Percentiles rank a stretch among this genome's conserved stretches.
phyloP scores from a whole-genome alignment of 1,140 invertebrate genomes.

The Bursaphelenchus mucronatus region DNA sequence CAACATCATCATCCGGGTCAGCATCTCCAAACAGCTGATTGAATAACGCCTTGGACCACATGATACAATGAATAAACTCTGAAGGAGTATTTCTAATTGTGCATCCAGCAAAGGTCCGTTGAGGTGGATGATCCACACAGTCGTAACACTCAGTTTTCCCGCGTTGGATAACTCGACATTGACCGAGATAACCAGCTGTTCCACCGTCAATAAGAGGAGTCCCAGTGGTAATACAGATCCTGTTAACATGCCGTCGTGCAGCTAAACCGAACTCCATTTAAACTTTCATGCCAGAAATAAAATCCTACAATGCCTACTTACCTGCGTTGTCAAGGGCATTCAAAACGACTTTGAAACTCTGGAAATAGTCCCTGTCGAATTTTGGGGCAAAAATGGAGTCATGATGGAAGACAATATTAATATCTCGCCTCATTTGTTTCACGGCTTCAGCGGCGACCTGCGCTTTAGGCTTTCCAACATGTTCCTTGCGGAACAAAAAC shows the following conservation, averaged over 20 bases:
- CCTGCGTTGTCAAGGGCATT: slow-evolving; percentile 92
- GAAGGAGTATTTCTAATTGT: slow-evolving; percentile 99
- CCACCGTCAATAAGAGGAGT: slow-evolving; percentile 92
- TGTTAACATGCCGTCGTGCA: slow-evolving; percentile 95
- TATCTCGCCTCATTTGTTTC: slow-evolving; percentile 75
- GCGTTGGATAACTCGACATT: slow-evolving; percentile 68
- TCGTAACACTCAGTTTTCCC: slow-evolving; percentile 85
- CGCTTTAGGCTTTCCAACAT: slow-evolving; percentile 94
- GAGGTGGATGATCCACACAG: slow-evolving; percentile 72
- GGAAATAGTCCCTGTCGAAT: slow-evolving; percentile 85
- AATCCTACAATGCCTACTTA: slow-evolving; percentile 32
- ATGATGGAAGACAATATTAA: slow-evolving; percentile 81
- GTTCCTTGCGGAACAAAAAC: slow-evolving; percentile 92
- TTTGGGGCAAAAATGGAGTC: slow-evolving; percentile 82
- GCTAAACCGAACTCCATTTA: slow-evolving; percentile 62
- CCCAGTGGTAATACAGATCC: slow-evolving; percentile 92
- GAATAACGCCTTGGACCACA: slow-evolving; percentile 98
- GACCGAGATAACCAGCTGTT: slow-evolving; percentile 89
- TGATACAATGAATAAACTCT: slow-evolving; percentile 96
- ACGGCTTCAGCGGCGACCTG: slow-evolving; percentile 77
- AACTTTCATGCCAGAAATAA: slow-evolving; percentile 17
- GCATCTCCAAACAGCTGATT: slow-evolving; percentile 96
- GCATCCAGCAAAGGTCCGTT: slow-evolving; percentile 91
- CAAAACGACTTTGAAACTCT: slow-evolving; percentile 83
- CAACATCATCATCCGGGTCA: slow-evolving; percentile 93